These are phyloP conservation scores for Nomada lathburiana DNA, from an alignment of 2,888 invertebrate genomes.

Conservation along the genomic window DNA sequence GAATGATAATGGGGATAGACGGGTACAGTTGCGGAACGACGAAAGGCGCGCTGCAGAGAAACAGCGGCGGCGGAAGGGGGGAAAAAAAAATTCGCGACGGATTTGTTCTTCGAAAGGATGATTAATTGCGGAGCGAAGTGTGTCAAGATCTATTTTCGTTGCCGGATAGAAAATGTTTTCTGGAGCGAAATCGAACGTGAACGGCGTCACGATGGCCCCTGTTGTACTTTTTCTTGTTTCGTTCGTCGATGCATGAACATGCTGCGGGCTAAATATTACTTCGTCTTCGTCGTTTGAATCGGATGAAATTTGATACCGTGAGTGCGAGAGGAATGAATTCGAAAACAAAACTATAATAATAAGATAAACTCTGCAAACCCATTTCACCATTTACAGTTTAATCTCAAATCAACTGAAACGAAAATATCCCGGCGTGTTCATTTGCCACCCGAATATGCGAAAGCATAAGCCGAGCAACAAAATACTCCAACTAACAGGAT, in stretches of 20 bases:
- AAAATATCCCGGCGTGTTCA: not conserved
- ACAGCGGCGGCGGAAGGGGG: not conserved
- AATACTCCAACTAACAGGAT: slow-evolving; percentile 52
- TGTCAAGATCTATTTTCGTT: not conserved
- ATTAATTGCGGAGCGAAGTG: not conserved
- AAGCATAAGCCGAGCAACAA: slow-evolving; percentile 78
- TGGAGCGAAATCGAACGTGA: too few species aligned
- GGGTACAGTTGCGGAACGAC: not conserved
- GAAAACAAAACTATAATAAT: too few species aligned
- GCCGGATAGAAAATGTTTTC: too few species aligned
- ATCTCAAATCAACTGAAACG: not conserved
- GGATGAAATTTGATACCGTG: too few species aligned
- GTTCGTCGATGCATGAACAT: too few species aligned
- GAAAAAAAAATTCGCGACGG: not conserved
- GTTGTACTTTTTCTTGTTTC: too few species aligned
- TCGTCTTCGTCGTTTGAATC: too few species aligned
- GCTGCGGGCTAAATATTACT: too few species aligned
- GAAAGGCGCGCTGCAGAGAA: not conserved
- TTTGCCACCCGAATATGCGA: slow-evolving; percentile 59
- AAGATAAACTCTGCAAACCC: not conserved
- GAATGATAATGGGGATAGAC: slow-evolving; percentile 17
- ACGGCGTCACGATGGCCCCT: too few species aligned
- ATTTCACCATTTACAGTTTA: not conserved
- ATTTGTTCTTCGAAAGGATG: slow-evolving; percentile 8
- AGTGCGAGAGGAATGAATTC: too few species aligned